A percentile compares a stretch with the other conserved stretches of the same genome.
Conservation (phyloP, 2,113 vertebrate genomes). For the Ameiurus melas region DNA sequence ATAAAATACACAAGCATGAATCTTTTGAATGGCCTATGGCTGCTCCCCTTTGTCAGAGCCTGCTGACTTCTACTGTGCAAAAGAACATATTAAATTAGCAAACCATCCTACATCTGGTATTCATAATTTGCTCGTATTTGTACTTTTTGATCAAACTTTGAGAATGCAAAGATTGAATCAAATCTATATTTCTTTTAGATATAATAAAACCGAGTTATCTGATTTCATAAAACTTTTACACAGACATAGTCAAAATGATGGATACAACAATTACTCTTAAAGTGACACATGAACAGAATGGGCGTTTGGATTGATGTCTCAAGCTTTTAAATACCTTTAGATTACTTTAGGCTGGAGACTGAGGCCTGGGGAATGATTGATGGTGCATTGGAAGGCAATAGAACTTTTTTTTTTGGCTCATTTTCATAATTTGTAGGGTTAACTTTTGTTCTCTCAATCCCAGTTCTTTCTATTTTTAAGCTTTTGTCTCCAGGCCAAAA, state of each 20-base stretch:
- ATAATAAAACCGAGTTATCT: background rate
- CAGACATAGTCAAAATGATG: constrained; percentile 19
- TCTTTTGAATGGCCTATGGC: constrained; percentile 55
- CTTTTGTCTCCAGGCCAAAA: constrained; percentile 66
- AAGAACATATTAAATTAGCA: constrained; percentile 24
- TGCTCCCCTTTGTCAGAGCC: constrained; percentile 19
- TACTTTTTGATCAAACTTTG: background rate
- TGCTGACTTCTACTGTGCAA: constrained; percentile 21
- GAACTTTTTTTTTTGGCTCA: constrained; percentile 61
- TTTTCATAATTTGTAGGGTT: constrained; percentile 63
- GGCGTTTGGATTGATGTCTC: constrained; percentile 59
- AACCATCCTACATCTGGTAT: background rate
- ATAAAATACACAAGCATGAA: constrained; percentile 75
- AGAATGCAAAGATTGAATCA: background rate
- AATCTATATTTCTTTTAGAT: background rate
- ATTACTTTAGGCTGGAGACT: constrained; percentile 52
- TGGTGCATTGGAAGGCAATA: constrained; percentile 63
- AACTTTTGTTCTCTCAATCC: constrained; percentile 61
- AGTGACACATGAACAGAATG: constrained; percentile 48
- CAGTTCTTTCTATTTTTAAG: constrained; percentile 57
- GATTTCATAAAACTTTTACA: background rate
- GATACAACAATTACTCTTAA: constrained; percentile 49
- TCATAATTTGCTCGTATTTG: background rate
- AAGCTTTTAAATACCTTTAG: constrained; percentile 49
- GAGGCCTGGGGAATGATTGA: constrained; percentile 64